Percentiles rank a stretch among this genome's conserved stretches.
These are phyloP conservation scores for Channallabes apus DNA, from an alignment of 2,797 vertebrate genomes.

Conservation along the genomic window DNA sequence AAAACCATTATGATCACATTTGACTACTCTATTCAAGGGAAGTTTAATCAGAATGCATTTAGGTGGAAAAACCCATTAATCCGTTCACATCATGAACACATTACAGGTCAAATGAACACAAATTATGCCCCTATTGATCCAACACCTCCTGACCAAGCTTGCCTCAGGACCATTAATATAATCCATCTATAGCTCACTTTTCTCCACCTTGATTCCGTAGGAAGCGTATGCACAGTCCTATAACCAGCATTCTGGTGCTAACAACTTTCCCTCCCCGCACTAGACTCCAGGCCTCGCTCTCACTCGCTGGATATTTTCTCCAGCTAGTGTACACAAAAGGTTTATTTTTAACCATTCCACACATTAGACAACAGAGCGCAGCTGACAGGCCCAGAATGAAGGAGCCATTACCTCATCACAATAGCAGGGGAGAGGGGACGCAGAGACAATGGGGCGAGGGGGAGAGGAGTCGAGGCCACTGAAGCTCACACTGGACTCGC, in stretches of 20 bases:
- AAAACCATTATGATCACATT: conserved; percentile 10
- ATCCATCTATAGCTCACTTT: conserved; percentile 19
- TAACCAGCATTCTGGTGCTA: conserved; percentile 20
- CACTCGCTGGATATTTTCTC: conserved; percentile 23
- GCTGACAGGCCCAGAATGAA: conserved; percentile 60
- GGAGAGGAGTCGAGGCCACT: conserved; percentile 43
- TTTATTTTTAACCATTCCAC: conserved; percentile 63
- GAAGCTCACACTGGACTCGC: conserved; percentile 33
- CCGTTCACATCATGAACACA: conserved; percentile 9
- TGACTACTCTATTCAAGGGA: background rate
- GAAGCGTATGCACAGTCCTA: conserved; percentile 22
- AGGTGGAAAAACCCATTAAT: background rate
- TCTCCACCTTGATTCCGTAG: conserved; percentile 12
- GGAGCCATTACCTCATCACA: conserved; percentile 60
- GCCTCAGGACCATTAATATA: background rate
- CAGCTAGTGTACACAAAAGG: conserved; percentile 50
- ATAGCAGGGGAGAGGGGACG: conserved; percentile 42
- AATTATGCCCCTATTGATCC: background rate
- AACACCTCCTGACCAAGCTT: background rate
- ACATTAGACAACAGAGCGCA: conserved; percentile 55
- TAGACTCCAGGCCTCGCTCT: conserved; percentile 11
- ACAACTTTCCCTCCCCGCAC: conserved; percentile 23
- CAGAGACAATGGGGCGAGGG: conserved; percentile 45
- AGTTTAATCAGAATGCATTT: background rate
- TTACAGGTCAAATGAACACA: background rate